These are phyloP conservation scores for Chironomus tentans DNA, from an alignment of 2,888 invertebrate species.

Conservation along the genomic window DNA sequence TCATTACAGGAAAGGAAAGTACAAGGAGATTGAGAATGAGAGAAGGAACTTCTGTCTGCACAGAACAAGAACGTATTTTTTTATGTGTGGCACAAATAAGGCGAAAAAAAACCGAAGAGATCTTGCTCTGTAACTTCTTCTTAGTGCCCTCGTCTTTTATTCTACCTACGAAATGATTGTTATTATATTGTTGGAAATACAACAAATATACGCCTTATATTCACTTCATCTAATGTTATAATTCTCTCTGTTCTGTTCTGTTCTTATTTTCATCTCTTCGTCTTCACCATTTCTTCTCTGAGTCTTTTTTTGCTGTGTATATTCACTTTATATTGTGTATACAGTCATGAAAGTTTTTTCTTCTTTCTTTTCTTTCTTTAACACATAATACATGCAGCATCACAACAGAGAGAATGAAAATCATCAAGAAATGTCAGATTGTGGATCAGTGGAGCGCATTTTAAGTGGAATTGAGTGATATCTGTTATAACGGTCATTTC, in stretches of 20 bases:
- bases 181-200: neutral
- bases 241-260: no score
- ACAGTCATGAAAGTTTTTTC: neutral
- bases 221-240: neutral
- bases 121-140: neutral
- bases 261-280: no score
- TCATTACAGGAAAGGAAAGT: neutral
- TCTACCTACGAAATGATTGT: conserved; percentile 16
- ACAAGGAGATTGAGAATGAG: neutral
- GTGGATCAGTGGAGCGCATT: no score
- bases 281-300: no score
- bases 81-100: neutral
- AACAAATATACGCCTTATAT: conserved; percentile 3
- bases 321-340: neutral
- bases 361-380: neutral
- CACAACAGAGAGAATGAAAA: neutral
- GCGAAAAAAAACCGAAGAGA: no score
- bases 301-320: neutral
- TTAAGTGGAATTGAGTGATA: no score
- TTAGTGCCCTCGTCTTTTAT: neutral
- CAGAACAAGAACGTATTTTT: neutral
- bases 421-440: no score
- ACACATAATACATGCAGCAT: neutral
- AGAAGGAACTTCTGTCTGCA: neutral
- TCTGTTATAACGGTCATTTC: no score